phyloP scores from a whole-genome alignment of 2,888 invertebrate genomes.

The Minunthozetes semirufus region DNA sequence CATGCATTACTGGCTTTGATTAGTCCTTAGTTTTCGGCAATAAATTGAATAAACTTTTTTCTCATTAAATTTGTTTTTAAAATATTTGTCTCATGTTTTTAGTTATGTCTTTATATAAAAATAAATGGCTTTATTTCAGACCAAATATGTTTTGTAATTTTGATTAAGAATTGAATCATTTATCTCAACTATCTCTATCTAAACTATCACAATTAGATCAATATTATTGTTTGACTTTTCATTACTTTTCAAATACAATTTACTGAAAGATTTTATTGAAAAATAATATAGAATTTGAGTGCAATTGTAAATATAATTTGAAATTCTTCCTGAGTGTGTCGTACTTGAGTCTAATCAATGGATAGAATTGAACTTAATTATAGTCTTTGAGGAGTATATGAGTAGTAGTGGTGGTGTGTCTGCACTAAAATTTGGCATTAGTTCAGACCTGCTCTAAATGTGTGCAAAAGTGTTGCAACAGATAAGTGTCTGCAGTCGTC shows the following conservation, averaged over 20 bases:
- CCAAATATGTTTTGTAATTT: no score
- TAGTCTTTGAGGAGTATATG: neutral
- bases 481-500: neutral
- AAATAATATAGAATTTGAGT: no score
- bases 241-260: no score
- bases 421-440: neutral
- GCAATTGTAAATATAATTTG: neutral
- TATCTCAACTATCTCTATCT: no score
- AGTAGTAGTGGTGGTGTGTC: neutral
- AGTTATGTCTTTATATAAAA: neutral
- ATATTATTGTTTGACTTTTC: no score
- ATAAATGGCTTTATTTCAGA: no score
- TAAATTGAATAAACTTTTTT: neutral
- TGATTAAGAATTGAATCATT: no score
- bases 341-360: neutral
- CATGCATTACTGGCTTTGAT: conserved; percentile 13
- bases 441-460: conserved; percentile 24
- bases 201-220: no score
- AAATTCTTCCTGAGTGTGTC: conserved; percentile 8
- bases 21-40: neutral
- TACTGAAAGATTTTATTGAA: no score
- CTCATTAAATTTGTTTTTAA: neutral
- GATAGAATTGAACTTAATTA: neutral
- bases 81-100: neutral
- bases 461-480: neutral